Evolutionary conservation across 2,797 vertebrate genomes (phyloP).

Genomic region (Crossoptilon crossoptilon): DNA sequence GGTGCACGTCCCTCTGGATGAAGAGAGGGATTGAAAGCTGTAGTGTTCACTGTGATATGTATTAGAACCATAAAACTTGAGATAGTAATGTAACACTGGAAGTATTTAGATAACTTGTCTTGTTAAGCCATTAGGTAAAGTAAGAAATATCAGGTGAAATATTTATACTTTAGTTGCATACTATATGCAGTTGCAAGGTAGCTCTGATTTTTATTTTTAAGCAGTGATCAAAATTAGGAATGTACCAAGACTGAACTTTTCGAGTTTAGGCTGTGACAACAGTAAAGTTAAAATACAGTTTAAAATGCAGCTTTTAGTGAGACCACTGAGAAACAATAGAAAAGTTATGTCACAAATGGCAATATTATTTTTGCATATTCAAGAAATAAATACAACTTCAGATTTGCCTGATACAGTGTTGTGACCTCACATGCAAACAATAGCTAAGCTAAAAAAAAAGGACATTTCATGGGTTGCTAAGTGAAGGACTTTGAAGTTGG

Average conservation of each 20-base stretch:
- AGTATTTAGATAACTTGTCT: conserved; percentile 40
- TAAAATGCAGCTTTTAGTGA: neutral
- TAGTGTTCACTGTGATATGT: neutral
- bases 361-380: neutral
- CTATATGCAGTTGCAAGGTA: neutral
- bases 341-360: neutral
- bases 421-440: neutral
- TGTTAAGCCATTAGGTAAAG: conserved; percentile 34
- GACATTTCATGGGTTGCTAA: neutral
- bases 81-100: neutral
- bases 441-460: neutral
- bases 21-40: conserved; percentile 6
- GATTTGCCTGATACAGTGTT: neutral
- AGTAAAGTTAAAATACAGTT: neutral
- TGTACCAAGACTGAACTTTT: neutral
- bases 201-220: neutral
- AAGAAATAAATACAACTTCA: neutral
- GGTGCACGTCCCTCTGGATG: neutral
- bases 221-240: conserved; percentile 2
- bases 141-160: conserved; percentile 42
- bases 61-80: conserved; percentile 4
- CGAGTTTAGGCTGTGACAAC: neutral
- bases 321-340: neutral
- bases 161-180: conserved; percentile 20
- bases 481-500: conserved; percentile 25